Conservation (phyloP, 2,113 vertebrate species). For the Channa maculata region DNA sequence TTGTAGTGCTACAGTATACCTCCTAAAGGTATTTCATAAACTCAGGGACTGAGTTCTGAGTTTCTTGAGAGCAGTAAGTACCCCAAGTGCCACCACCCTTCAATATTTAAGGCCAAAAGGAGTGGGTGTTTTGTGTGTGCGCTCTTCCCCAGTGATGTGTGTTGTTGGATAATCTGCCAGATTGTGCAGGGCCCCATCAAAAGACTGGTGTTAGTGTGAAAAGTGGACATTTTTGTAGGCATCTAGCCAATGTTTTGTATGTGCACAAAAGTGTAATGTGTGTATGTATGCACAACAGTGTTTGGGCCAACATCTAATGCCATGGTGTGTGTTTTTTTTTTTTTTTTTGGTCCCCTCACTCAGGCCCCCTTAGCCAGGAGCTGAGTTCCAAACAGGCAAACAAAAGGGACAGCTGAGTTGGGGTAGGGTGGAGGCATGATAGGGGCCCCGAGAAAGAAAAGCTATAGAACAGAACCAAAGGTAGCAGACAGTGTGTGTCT, state of each 20-base stretch:
- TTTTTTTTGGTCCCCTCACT: slow-evolving; percentile 29
- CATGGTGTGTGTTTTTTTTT: slow-evolving; percentile 47
- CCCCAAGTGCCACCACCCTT: not conserved
- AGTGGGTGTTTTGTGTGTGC: not conserved
- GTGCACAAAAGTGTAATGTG: slow-evolving; percentile 11
- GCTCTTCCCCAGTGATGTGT: not conserved
- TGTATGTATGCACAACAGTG: slow-evolving; percentile 24
- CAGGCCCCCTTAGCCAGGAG: slow-evolving; percentile 70
- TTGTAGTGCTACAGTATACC: not conserved
- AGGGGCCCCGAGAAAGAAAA: slow-evolving; percentile 70
- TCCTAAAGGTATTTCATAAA: slow-evolving; percentile 1
- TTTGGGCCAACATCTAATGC: slow-evolving; percentile 35
- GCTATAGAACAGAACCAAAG: slow-evolving; percentile 45
- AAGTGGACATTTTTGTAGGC: slow-evolving; percentile 39
- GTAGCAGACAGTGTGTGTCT: slow-evolving; percentile 19
- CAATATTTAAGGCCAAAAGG: too few species aligned
- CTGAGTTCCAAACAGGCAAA: slow-evolving; percentile 80
- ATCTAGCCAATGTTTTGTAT: slow-evolving; percentile 11
- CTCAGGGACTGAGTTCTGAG: rapidly evolving
- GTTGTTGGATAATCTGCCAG: slow-evolving; percentile 31
- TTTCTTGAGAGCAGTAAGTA: not conserved
- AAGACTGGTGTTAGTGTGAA: slow-evolving; percentile 49
- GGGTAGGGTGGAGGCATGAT: slow-evolving; percentile 38
- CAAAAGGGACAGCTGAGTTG: slow-evolving; percentile 69
- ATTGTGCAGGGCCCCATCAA: slow-evolving; percentile 42